phyloP scores from a whole-genome alignment of 2,888 invertebrate genomes.

The Lasioglossum lativentre region DNA sequence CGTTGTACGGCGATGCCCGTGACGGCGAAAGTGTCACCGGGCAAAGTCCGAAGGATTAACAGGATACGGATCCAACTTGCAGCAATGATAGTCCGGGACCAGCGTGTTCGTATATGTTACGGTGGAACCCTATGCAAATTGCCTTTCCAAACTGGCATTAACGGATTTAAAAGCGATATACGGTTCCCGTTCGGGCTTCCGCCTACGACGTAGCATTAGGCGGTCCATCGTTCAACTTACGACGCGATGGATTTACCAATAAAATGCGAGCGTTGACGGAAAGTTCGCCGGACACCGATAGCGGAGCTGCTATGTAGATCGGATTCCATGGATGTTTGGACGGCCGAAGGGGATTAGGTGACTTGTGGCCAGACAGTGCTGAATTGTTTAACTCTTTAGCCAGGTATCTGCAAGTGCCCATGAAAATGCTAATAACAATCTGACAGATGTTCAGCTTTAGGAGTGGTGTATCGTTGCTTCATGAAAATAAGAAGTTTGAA shows the following conservation, averaged over 20 bases:
- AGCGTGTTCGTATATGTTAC: constrained; percentile 49
- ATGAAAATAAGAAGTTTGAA: not conserved
- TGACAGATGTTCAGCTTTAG: not conserved
- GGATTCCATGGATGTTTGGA: not conserved
- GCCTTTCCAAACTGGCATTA: constrained; percentile 77
- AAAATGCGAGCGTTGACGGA: constrained; percentile 31
- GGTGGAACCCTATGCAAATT: constrained; percentile 81
- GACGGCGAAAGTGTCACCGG: constrained; percentile 54
- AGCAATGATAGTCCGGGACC: constrained; percentile 64
- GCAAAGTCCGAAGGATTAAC: constrained; percentile 75
- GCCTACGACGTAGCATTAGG: constrained; percentile 75
- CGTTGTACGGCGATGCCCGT: constrained; percentile 1
- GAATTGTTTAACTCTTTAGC: not conserved
- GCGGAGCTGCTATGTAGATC: not conserved
- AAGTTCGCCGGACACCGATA: constrained; percentile 6
- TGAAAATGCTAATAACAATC: not conserved
- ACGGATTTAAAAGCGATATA: constrained; percentile 83
- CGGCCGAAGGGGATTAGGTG: not conserved
- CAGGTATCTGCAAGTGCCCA: not conserved
- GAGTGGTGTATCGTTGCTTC: not conserved
- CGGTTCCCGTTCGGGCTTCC: constrained; percentile 70
- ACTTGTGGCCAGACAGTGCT: not conserved
- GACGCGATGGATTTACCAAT: constrained; percentile 24
- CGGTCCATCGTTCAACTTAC: constrained; percentile 76
- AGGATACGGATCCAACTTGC: constrained; percentile 62